Conservation (phyloP, 2,797 vertebrate genomes). For the Nothura maculosa region DNA sequence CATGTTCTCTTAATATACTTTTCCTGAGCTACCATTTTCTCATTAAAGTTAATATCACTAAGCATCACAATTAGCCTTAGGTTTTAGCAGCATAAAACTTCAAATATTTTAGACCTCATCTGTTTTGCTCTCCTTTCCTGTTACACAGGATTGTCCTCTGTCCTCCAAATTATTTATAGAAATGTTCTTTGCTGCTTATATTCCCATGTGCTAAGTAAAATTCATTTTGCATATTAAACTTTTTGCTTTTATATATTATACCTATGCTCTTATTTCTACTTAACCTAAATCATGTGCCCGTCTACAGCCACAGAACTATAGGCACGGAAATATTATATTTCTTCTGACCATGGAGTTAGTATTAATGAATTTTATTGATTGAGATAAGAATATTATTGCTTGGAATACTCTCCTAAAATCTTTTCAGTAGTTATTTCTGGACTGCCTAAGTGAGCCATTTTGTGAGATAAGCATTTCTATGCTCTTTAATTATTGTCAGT, state of each 20-base stretch:
- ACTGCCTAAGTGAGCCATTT: not conserved
- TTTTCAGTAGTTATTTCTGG: not conserved
- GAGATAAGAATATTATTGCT: not conserved
- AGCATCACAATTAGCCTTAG: not conserved
- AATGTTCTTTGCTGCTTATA: not conserved
- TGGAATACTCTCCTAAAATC: not conserved
- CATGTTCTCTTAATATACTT: not conserved
- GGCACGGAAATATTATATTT: not conserved
- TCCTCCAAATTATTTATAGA: not conserved
- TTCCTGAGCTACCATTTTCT: not conserved
- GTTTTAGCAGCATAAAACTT: not conserved
- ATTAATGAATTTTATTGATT: not conserved
- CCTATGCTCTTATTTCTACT: not conserved
- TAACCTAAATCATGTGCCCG: not conserved
- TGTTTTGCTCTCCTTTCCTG: not conserved
- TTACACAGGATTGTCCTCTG: not conserved
- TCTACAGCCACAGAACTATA: not conserved
- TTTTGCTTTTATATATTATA: not conserved
- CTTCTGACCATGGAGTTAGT: not conserved
- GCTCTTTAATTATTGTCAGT: not conserved
- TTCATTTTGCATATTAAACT: not conserved
- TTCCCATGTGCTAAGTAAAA: not conserved
- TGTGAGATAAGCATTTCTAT: not conserved
- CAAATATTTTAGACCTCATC: not conserved
- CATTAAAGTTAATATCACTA: not conserved